These are phyloP conservation scores for Zootermopsis nevadensis DNA, from an alignment of 2,888 invertebrate genomes.

Conservation along the genomic window DNA sequence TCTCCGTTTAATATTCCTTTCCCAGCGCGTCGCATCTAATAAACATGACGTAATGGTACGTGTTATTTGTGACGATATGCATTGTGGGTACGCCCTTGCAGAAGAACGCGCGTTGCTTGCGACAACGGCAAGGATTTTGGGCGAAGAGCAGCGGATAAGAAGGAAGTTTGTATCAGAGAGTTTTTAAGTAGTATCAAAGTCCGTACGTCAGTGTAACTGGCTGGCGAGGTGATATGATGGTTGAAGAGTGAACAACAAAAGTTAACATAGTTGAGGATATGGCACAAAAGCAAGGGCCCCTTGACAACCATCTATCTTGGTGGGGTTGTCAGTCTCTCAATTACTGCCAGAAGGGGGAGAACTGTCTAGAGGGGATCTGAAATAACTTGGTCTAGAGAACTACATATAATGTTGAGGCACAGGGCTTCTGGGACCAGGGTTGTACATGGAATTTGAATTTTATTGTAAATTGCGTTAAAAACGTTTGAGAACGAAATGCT, in stretches of 20 bases:
- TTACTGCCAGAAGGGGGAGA: conserved; percentile 50
- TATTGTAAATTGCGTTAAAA: conserved; percentile 1
- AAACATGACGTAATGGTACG: conserved; percentile 26
- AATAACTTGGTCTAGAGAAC: conserved; percentile 38
- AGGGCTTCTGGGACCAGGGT: conserved; percentile 28
- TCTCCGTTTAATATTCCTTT: neutral
- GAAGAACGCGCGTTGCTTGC: conserved; percentile 28
- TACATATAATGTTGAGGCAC: conserved; percentile 39
- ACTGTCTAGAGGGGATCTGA: conserved; percentile 28
- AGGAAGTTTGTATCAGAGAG: conserved; percentile 19
- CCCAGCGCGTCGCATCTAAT: neutral
- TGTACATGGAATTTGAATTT: conserved; percentile 33
- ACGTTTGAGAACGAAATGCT: neutral
- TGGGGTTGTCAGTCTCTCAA: conserved; percentile 56
- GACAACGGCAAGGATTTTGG: neutral
- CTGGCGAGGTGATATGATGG: conserved; percentile 33
- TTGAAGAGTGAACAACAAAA: conserved; percentile 33
- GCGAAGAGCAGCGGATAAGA: neutral
- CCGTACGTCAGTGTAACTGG: conserved; percentile 5
- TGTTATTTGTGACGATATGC: conserved; percentile 17
- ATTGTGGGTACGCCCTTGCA: conserved; percentile 44
- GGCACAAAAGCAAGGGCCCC: conserved; percentile 39
- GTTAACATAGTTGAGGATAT: conserved; percentile 27
- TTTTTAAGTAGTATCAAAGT: conserved; percentile 28
- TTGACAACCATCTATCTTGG: conserved; percentile 43